Evolutionary conservation across 1,140 invertebrate species (phyloP), one percentile per base, ranked within the genome.

Genomic region (Oncopodura yosiiana): DNA sequence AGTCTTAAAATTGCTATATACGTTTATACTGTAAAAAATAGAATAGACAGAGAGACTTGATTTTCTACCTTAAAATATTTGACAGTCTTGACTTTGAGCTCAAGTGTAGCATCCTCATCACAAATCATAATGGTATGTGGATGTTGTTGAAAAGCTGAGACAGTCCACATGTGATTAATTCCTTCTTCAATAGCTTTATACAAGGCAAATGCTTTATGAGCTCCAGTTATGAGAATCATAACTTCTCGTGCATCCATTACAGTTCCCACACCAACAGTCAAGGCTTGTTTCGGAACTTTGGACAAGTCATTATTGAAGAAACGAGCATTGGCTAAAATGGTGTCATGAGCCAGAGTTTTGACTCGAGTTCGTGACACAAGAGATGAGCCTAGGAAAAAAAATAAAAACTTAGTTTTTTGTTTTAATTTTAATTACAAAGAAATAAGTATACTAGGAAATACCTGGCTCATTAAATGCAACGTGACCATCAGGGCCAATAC

Each of bases 401-500:
- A n/a, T n/a, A n/a, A n/a, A n/a, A n/a, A n/a, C n/a, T n/a, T n/a
- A 41, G 23, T 26, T 43, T 12, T 9, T 27, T 5, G 77, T 79
- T n/a, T 71, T n/a, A n/a, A n/a, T n/a, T n/a, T n/a, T 69, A 42
- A 80, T 65, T 66, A 77, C 79, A 16, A 71, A 76, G 14, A 80
- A n/a, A n/a, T n/a, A n/a, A n/a, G n/a, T n/a, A n/a, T n/a, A n/a
- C n/a, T n/a, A n/a, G n/a, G n/a, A n/a, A n/a, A n/a, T n/a, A n/a
- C n/a, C 95, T 6, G 95, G 95, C 70, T 99, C 95, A 73, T 99
- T 99, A 71, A 99, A 99, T 8, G 95, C 95, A 69, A 99, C 95
- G 71, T 99, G 95, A 9, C 95, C 95, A 77, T 99, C 95, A n/a
- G 91, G 90, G 9, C 94, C 94, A 71, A 97, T 95, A 41, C 92